These are phyloP conservation scores for Chaenodraco wilsoni DNA, from an alignment of 2,797 vertebrate genomes.

Conservation along the genomic window DNA sequence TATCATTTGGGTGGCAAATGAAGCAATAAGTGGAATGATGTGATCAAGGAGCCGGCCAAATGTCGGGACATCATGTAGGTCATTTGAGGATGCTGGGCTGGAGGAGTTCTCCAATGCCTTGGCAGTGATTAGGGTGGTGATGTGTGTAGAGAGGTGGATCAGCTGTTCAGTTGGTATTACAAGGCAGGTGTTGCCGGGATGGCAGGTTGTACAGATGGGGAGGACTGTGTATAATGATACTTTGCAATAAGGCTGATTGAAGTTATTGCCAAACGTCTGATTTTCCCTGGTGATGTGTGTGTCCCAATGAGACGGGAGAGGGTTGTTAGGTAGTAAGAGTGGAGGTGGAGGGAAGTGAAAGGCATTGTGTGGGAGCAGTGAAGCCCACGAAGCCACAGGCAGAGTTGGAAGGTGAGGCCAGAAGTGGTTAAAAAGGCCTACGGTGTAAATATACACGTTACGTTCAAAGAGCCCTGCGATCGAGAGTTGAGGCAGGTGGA, in stretches of 20 bases:
- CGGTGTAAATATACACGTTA: constrained; percentile 17
- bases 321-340: constrained; percentile 6
- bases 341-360: constrained; percentile 14
- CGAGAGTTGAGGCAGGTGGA: constrained; percentile 4
- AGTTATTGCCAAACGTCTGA: constrained; percentile 44
- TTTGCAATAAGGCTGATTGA: constrained; percentile 51
- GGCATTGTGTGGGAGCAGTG: constrained; percentile 15
- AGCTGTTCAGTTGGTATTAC: constrained; percentile 55
- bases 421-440: constrained; percentile 4
- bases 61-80: constrained; percentile 46
- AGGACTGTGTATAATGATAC: constrained; percentile 43
- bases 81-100: constrained; percentile 40
- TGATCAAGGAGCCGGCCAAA: constrained; percentile 43
- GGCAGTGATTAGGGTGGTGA: constrained; percentile 29
- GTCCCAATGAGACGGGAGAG: constrained; percentile 22
- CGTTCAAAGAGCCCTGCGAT: constrained; percentile 9
- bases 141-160: constrained; percentile 45
- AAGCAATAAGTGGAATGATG: constrained; percentile 38
- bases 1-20: constrained; percentile 34
- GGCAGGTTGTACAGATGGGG: constrained; percentile 52
- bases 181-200: constrained; percentile 57
- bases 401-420: constrained; percentile 6
- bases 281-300: constrained; percentile 38
- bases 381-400: constrained; percentile 1
- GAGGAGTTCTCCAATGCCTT: constrained; percentile 36